Evolutionary conservation across 2,888 invertebrate species (phyloP), one percentile per base, ranked within the genome.

Genomic region (Lycophotia porphyrea): DNA sequence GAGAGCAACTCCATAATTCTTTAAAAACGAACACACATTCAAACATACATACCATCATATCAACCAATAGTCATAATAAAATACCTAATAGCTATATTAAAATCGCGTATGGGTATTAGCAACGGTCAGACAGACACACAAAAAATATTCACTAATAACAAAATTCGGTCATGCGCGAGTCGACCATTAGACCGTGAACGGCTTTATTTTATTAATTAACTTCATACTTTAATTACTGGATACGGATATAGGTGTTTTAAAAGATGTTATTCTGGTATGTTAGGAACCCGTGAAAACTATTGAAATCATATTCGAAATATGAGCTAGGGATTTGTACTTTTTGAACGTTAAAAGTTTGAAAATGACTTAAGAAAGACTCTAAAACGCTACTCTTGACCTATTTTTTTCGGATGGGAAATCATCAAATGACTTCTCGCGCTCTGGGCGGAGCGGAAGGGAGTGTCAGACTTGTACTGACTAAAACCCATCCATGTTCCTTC

Each of bases 71-170:
- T 47, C 49, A 21, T 39, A 69, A 70, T 27, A 55, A 64, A 72
- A 63, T 42, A 4, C 5, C 2, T 81, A 84, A 87, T 87, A 81
- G 81, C 77, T 73, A 55, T 74, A 87, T 85, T 74, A 81, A 80
- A 82, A 80, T 78, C 60, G 71, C 77, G 60, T 77, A 76, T 78
- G 13, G 0, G 7, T 27, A 76, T 85, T 87, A 87, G 80, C 65
- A 58, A 81, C 75, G 84, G 39, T 72, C 67, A 60, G 71, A 65
- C 34, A 15, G 2, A 71, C 69, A 27, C 52, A 79, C 74, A 85
- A 77, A 78, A 87, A 87, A 83, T 77, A 77, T 68, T 74, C 75
- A 76, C 78, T 78, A 71, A 78, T 73, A 74, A 83, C 65, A 69
- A 80, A 64, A 58, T 70, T 55, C 52, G 74, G 86, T 82, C 78